phyloP scores from a whole-genome alignment of 2,113 vertebrate genomes.

The Motacilla tschutschensis region DNA sequence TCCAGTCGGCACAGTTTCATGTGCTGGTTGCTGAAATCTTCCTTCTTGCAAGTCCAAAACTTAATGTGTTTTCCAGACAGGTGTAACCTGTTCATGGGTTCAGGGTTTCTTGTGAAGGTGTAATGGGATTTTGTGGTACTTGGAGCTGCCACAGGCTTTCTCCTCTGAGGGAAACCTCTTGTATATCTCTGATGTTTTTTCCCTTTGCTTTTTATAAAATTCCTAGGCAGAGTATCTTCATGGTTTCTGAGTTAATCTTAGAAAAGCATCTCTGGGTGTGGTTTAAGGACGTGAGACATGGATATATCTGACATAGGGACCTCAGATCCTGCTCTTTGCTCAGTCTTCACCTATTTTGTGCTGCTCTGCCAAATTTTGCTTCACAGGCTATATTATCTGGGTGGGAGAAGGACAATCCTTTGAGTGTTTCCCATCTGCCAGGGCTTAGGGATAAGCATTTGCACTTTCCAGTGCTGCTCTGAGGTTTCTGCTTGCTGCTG shows the following conservation, averaged over 20 bases:
- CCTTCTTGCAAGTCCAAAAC: background rate
- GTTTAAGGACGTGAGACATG: background rate
- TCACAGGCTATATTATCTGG: accelerated
- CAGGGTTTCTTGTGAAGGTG: background rate
- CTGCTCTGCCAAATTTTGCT: background rate
- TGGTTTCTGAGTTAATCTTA: background rate
- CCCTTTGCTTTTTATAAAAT: background rate
- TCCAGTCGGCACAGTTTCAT: background rate
- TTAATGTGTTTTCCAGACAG: background rate
- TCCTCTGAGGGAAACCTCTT: background rate
- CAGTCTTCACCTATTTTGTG: background rate
- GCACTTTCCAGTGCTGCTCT: background rate
- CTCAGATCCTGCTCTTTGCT: background rate
- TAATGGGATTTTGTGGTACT: background rate
- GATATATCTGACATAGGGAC: accelerated
- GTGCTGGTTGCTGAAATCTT: background rate
- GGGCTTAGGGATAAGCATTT: background rate
- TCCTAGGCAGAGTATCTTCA: background rate
- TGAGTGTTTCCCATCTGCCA: background rate
- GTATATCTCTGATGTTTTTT: accelerated
- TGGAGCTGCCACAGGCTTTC: background rate
- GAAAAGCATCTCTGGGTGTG: background rate
- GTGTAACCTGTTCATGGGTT: background rate
- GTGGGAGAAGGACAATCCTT: background rate
- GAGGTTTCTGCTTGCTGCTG: background rate